Percentiles rank a stretch among this genome's conserved stretches.
phyloP scores from a whole-genome alignment of 2,113 vertebrate genomes.

The Hydrolagus affinis region DNA sequence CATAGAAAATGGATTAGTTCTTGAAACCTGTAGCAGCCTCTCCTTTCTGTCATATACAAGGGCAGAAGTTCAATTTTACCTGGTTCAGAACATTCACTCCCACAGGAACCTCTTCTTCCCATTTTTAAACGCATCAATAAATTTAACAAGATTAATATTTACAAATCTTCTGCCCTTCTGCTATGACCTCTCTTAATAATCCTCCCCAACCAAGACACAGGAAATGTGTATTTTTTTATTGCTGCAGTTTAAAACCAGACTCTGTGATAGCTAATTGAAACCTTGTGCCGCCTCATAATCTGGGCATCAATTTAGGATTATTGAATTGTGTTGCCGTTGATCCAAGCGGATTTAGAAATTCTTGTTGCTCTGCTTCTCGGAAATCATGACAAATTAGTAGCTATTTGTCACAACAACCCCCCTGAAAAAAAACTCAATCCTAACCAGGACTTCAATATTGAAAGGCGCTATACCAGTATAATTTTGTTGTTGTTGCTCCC shows the following conservation, averaged over 20 bases:
- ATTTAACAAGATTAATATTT: conserved; percentile 35
- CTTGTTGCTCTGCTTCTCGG: neutral
- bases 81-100: neutral
- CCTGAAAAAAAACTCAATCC: too few relatives aligned
- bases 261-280: neutral
- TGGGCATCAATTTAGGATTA: neutral
- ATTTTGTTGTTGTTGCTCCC: too few relatives aligned
- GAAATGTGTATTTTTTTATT: neutral
- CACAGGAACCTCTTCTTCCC: conserved; percentile 33
- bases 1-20: conserved; percentile 47
- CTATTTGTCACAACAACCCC: neutral
- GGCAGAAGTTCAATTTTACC: conserved; percentile 35
- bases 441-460: too few relatives aligned
- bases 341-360: neutral
- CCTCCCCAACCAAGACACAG: neutral
- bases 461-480: too few relatives aligned
- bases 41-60: conserved; percentile 46
- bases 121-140: conserved; percentile 38
- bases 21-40: conserved; percentile 45
- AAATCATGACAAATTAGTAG: neutral
- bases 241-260: neutral
- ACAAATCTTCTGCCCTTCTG: neutral
- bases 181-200: neutral
- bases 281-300: neutral
- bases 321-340: neutral